phyloP scores from a whole-genome alignment of 2,797 vertebrate species.

The Microcaecilia unicolor region DNA sequence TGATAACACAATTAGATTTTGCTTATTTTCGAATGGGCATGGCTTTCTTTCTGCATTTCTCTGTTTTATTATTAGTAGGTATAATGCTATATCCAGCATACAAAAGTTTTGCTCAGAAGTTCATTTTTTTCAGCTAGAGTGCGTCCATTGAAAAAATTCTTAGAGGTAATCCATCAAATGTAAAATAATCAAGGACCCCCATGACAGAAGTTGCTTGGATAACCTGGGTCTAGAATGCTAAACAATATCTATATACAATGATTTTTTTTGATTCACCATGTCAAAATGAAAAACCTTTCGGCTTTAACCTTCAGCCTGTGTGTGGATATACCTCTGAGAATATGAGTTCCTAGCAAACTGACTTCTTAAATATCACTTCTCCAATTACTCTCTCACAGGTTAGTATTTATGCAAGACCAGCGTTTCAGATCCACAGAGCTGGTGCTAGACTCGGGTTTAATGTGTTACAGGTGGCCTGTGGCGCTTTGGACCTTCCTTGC shows the following conservation, averaged over 20 bases:
- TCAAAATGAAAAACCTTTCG: constrained; percentile 51
- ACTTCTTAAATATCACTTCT: constrained; percentile 66
- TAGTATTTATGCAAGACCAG: constrained; percentile 51
- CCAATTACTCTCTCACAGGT: constrained; percentile 63
- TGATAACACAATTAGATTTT: too few species aligned
- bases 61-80: too few species aligned
- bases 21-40: too few species aligned
- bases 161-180: too few species aligned
- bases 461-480: constrained; percentile 60
- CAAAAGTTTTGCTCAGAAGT: too few species aligned
- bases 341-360: constrained; percentile 47
- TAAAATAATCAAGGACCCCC: too few species aligned
- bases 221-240: constrained; percentile 26
- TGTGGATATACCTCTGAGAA: constrained; percentile 46
- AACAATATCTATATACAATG: constrained; percentile 30
- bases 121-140: too few species aligned
- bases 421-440: constrained; percentile 43
- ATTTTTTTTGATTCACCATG: constrained; percentile 39
- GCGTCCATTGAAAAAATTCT: too few species aligned
- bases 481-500: constrained; percentile 38
- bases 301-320: constrained; percentile 51
- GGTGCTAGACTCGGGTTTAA: constrained; percentile 56
- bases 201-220: constrained; percentile 19
- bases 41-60: too few species aligned
- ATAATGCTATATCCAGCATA: too few species aligned